Conservation (phyloP, 2,113 vertebrate species). For the Perca schrenkii region DNA sequence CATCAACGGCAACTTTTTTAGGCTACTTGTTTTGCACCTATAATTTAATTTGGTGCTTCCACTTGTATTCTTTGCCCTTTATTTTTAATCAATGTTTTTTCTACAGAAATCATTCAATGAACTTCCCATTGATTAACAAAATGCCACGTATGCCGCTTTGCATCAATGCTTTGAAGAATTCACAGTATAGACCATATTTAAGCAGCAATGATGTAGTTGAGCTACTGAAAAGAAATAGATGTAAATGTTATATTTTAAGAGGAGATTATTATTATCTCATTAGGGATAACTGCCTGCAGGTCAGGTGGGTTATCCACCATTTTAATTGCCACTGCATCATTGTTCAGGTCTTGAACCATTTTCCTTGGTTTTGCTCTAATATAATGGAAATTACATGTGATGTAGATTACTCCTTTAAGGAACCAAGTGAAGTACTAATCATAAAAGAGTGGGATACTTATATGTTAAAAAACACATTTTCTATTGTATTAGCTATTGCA, state of each 20-base stretch:
- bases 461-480: background rate
- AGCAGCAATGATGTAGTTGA: slow-evolving; percentile 21
- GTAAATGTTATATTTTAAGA: slow-evolving; percentile 9
- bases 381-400: slow-evolving; percentile 50
- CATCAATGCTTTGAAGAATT: slow-evolving; percentile 26
- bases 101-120: slow-evolving; percentile 15
- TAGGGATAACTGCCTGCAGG: slow-evolving; percentile 65
- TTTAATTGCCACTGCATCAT: slow-evolving; percentile 67
- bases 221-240: slow-evolving; percentile 28
- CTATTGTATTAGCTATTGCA: background rate
- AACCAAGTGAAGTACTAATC: slow-evolving; percentile 30
- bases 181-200: slow-evolving; percentile 19
- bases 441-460: background rate
- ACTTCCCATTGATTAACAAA: slow-evolving; percentile 19
- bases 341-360: slow-evolving; percentile 59
- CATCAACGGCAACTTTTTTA: background rate
- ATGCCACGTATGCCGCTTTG: background rate
- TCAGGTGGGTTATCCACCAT: slow-evolving; percentile 63
- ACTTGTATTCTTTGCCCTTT: background rate
- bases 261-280: slow-evolving; percentile 65
- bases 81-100: background rate
- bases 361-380: slow-evolving; percentile 48
- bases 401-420: slow-evolving; percentile 40
- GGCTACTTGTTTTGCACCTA: background rate
- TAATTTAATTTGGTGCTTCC: background rate